These are phyloP conservation scores for Tetropium fuscum DNA, from an alignment of 2,888 invertebrate genomes.

Conservation along the genomic window DNA sequence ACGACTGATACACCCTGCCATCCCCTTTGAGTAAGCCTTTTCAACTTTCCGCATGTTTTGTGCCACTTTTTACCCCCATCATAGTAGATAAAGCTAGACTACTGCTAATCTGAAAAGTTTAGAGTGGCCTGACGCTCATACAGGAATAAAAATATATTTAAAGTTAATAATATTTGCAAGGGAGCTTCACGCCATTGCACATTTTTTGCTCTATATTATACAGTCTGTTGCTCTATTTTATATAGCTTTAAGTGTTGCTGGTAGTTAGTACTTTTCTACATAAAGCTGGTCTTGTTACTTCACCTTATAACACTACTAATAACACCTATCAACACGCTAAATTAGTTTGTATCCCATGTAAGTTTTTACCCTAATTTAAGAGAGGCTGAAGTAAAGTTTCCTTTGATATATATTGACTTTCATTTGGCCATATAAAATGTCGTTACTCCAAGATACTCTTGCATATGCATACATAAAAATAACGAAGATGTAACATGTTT, in stretches of 20 bases:
- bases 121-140: neutral
- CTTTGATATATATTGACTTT: too few species aligned
- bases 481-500: too few species aligned
- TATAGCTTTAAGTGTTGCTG: neutral
- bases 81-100: constrained; percentile 1
- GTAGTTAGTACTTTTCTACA: neutral
- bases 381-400: constrained; percentile 15
- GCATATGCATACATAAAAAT: too few species aligned
- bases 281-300: neutral
- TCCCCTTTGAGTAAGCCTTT: constrained; percentile 24
- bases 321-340: too few species aligned
- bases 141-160: neutral
- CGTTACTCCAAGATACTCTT: too few species aligned
- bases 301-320: constrained; percentile 1
- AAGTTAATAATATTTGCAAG: neutral
- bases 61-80: constrained; percentile 3
- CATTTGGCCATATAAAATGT: too few species aligned
- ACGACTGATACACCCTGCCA: constrained; percentile 14
- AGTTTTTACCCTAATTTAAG: too few species aligned
- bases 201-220: neutral
- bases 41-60: constrained; percentile 16
- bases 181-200: neutral
- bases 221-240: too few species aligned
- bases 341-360: neutral
- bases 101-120: neutral